These are phyloP conservation scores for Heterodera filipjevi DNA, from an alignment of 2,888 invertebrate species.

Conservation along the genomic window DNA sequence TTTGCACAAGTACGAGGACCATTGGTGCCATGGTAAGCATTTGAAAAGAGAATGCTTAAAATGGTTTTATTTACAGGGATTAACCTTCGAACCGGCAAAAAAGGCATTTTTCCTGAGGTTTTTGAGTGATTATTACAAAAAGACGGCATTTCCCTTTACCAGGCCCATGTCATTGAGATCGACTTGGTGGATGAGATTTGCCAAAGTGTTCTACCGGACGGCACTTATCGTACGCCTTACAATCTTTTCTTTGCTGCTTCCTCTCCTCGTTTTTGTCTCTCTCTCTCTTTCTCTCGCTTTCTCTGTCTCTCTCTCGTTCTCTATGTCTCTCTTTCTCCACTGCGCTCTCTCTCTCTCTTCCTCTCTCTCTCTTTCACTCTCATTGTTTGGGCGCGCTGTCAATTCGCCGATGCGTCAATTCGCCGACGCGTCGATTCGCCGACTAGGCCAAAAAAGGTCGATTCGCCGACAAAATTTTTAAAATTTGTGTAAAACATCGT, in stretches of 20 bases:
- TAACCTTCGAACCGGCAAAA: slow-evolving; percentile 87
- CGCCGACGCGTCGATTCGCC: too few relatives aligned
- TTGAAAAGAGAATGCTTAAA: slow-evolving; percentile 27
- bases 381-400: too few relatives aligned
- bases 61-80: slow-evolving; percentile 73
- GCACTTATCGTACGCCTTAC: slow-evolving; percentile 9
- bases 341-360: too few relatives aligned
- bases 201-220: slow-evolving; percentile 69
- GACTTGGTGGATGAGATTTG: slow-evolving; percentile 85
- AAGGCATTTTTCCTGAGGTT: slow-evolving; percentile 88
- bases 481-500: too few relatives aligned
- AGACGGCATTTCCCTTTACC: background rate
- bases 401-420: too few relatives aligned
- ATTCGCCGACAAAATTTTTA: too few relatives aligned
- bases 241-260: background rate
- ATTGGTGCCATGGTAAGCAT: slow-evolving; percentile 88
- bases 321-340: too few relatives aligned
- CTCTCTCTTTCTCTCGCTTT: too few relatives aligned
- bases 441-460: too few relatives aligned
- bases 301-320: too few relatives aligned
- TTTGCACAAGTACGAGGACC: slow-evolving; percentile 82
- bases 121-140: background rate
- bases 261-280: too few relatives aligned
- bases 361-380: too few relatives aligned
- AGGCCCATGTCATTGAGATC: slow-evolving; percentile 91